A percentile compares a stretch with the other conserved stretches of the same genome.
These are phyloP conservation scores for Plebejus anna DNA, from an alignment of 2,888 invertebrate species.

Conservation along the genomic window DNA sequence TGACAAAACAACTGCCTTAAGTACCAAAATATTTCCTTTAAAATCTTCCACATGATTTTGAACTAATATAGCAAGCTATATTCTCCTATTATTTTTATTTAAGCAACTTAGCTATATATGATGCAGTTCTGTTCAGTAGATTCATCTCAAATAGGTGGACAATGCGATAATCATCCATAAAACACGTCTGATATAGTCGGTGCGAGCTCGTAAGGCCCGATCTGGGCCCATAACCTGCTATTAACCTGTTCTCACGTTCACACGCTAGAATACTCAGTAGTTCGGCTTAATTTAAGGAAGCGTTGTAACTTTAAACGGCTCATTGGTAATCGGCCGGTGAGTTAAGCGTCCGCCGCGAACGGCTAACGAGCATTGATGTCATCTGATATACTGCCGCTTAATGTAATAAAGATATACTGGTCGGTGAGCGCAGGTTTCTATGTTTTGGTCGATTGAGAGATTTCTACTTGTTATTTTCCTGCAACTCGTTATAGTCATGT, in stretches of 20 bases:
- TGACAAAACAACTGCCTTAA: constrained; percentile 33
- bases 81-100: background rate
- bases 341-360: constrained; percentile 66
- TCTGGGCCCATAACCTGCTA: constrained; percentile 41
- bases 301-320: constrained; percentile 46
- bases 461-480: constrained; percentile 29
- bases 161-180: background rate
- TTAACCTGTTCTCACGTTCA: constrained; percentile 43
- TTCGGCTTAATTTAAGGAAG: constrained; percentile 48
- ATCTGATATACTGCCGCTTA: constrained; percentile 55
- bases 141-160: background rate
- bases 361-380: constrained; percentile 71
- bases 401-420: constrained; percentile 36
- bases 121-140: background rate
- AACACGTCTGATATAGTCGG: constrained; percentile 43
- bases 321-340: constrained; percentile 60
- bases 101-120: background rate
- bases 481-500: constrained; percentile 18
- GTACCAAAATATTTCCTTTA: background rate
- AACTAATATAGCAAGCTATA: background rate
- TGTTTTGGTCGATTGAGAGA: constrained; percentile 31
- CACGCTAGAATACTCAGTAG: constrained; percentile 43
- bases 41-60: background rate
- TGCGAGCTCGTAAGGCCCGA: constrained; percentile 29
- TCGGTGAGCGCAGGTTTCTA: constrained; percentile 27